A percentile compares a stretch with the other conserved stretches of the same genome.
Evolutionary conservation across 2,113 vertebrate species (phyloP).

Genomic region (Calidris pugnax): DNA sequence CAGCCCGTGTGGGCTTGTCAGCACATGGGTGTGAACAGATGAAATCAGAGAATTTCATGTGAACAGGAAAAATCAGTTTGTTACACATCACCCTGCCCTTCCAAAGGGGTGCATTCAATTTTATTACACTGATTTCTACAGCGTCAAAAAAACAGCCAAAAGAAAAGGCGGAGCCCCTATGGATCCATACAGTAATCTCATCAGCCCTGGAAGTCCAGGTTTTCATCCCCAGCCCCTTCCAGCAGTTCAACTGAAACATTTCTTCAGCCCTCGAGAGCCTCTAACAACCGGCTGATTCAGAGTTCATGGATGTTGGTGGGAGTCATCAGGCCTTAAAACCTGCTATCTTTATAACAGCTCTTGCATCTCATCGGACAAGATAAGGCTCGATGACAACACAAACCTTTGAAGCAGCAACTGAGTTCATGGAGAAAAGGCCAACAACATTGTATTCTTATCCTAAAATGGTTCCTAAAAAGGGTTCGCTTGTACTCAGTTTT

Average conservation of each 20-base stretch:
- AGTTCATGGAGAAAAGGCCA: not conserved
- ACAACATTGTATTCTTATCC: not conserved
- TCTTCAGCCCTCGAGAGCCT: not conserved
- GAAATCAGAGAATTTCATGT: not conserved
- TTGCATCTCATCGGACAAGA: not conserved
- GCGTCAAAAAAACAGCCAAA: not conserved
- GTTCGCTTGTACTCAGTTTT: not conserved
- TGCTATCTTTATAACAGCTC: not conserved
- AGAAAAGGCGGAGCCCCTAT: not conserved
- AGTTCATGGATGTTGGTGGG: not conserved
- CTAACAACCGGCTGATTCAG: not conserved
- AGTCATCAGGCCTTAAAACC: not conserved
- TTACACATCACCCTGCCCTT: not conserved
- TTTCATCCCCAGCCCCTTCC: not conserved
- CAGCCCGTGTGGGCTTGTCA: not conserved
- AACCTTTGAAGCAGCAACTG: not conserved
- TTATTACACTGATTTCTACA: not conserved
- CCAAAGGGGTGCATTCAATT: not conserved
- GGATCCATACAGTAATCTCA: not conserved
- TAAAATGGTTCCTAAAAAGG: not conserved
- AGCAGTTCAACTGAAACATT: not conserved
- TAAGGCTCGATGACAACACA: not conserved
- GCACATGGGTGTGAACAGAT: not conserved
- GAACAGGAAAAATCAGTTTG: not conserved
- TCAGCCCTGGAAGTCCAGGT: not conserved